Evolutionary conservation across 2,888 invertebrate species (phyloP).

Genomic region (Tromatobia lineatoria): DNA sequence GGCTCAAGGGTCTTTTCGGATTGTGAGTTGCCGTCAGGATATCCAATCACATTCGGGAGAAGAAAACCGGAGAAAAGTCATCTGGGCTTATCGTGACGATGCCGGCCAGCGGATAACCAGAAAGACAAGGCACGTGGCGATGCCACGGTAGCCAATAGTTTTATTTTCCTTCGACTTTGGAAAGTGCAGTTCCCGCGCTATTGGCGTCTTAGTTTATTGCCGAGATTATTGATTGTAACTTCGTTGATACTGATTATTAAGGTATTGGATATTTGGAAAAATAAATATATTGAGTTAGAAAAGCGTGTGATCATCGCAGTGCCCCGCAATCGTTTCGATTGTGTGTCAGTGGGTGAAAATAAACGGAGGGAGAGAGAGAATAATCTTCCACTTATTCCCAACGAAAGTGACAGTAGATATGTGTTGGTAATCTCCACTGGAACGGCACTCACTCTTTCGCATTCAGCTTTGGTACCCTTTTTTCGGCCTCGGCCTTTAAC

Average conservation of each 20-base stretch:
- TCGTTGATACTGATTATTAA: background rate
- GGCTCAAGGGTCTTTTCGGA: background rate
- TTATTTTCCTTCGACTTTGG: slow-evolving; percentile 41
- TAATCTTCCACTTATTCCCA: background rate
- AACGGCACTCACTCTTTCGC: slow-evolving; percentile 4
- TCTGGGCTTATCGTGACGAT: slow-evolving; percentile 4
- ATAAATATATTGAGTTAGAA: background rate
- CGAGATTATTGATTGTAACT: background rate
- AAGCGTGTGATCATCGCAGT: background rate
- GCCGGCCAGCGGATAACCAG: slow-evolving; percentile 43
- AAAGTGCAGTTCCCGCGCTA: slow-evolving; percentile 14
- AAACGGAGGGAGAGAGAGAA: background rate
- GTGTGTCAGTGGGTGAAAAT: slow-evolving; percentile 27
- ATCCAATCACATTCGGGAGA: background rate
- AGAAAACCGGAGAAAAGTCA: background rate
- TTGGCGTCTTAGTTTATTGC: background rate
- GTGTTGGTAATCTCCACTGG: slow-evolving; percentile 5
- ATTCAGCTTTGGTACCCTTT: slow-evolving; percentile 6
- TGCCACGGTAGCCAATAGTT: slow-evolving; percentile 49
- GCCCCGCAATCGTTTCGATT: background rate
- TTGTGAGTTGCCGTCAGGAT: background rate
- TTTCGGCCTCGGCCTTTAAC: background rate
- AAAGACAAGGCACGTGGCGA: slow-evolving; percentile 58
- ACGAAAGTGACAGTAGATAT: background rate
- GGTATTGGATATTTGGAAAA: background rate